Evolutionary conservation across 2,888 invertebrate genomes (phyloP), one percentile per base, ranked within the genome.

Genomic region (Polydrusus tereticollis): DNA sequence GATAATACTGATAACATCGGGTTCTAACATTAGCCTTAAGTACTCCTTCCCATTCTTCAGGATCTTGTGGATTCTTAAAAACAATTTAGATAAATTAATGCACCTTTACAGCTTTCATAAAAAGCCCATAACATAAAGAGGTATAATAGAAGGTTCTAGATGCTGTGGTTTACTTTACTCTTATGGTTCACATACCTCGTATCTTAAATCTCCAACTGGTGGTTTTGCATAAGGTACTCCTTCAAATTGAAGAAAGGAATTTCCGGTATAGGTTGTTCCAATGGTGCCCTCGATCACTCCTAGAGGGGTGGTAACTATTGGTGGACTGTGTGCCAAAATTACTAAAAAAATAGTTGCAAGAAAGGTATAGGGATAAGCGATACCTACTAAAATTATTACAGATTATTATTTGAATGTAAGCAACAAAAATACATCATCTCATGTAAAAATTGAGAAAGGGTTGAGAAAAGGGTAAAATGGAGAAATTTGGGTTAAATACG

Each of bases 1-100:
- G 83, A 69, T 81, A 74, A 52, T 82, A 84, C 72, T 85, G 84
- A 76, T 87, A 70, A 81, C 86, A 84, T 81, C 83, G 78, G 79
- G 81, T 78, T 77, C 84, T 41, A 76, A 82, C 79, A 0, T 90
- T 90, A 0, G 93, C 94, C 79, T 92, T 89, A 89, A 91, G 90
- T 0, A 88, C 87, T 0, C 91, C 92, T 0, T 84, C 65, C 92
- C 92, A 92, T 72, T 89, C 87, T 79, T 89, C 88, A 77, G 87
- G 75, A 29, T 87, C 87, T 76, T 88, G 86, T 0, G 91, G 88
- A 77, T 76, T 75, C 78, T 79, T 41, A 20, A 73, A 75, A 29
- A n/a, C n/a, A 43, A 36, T 36, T 8, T 36, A 36, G 6, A 7
- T 12, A 12, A 12, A 36, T 36, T 36, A n/a, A n/a, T n/a, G n/a